Conservation (phyloP, 2,888 invertebrate genomes). For the Plebejus melissa region DNA sequence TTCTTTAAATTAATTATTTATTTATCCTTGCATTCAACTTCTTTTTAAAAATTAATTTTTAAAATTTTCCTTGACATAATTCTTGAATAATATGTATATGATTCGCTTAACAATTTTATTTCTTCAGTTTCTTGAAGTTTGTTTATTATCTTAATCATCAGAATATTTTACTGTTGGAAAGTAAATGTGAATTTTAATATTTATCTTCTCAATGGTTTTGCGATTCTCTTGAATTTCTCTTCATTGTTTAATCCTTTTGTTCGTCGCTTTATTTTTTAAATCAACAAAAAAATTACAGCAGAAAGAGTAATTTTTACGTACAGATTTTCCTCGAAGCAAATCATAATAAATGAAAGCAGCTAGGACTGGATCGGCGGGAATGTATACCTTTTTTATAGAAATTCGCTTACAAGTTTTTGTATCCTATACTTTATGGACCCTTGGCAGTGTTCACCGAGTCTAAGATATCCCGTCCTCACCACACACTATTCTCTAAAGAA, state of each 20-base stretch:
- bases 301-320: slow-evolving; percentile 4
- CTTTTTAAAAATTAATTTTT: not conserved
- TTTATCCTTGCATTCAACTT: not conserved
- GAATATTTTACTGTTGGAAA: not conserved
- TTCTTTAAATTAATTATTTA: not conserved
- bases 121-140: not conserved
- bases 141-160: not conserved
- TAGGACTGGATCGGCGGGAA: slow-evolving; percentile 9
- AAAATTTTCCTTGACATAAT: not conserved
- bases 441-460: not conserved
- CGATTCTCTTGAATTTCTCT: not conserved
- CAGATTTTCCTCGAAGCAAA: slow-evolving; percentile 3
- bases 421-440: not conserved
- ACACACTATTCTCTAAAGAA: slow-evolving; percentile 9
- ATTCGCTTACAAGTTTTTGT: not conserved
- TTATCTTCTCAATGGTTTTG: not conserved
- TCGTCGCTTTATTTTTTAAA: not conserved
- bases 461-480: slow-evolving; percentile 5
- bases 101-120: not conserved
- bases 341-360: slow-evolving; percentile 1
- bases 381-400: slow-evolving; percentile 3
- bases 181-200: not conserved
- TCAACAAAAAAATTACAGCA: not conserved
- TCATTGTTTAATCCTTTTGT: not conserved
- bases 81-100: not conserved